Evolutionary conservation across 2,113 vertebrate species (phyloP).

Genomic region (Canis aureus): DNA sequence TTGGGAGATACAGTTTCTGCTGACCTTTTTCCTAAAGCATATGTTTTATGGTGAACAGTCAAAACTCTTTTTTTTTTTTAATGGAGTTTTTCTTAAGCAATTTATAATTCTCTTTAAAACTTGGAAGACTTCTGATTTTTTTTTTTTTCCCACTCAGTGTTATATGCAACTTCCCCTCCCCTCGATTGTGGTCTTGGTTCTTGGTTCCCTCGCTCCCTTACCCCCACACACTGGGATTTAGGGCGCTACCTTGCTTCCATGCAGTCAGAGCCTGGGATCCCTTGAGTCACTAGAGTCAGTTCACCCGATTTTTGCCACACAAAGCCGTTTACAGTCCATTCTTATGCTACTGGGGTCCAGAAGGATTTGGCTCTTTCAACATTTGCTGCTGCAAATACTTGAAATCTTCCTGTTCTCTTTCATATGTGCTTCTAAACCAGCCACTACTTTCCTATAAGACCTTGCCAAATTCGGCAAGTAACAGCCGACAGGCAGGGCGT

Average conservation of each 20-base stretch:
- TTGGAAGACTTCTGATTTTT: not conserved
- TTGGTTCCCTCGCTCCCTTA: not conserved
- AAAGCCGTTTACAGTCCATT: not conserved
- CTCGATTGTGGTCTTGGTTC: not conserved
- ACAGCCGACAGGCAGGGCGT: fast-evolving
- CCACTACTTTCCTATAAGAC: not conserved
- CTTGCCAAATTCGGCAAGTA: not conserved
- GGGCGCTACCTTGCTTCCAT: not conserved
- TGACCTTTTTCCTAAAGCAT: not conserved
- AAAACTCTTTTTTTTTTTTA: not conserved
- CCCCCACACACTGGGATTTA: fast-evolving
- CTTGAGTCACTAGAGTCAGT: not conserved
- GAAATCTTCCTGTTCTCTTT: not conserved
- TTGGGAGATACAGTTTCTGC: not conserved
- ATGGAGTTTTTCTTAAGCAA: not conserved
- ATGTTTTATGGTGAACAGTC: not conserved
- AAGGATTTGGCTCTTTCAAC: not conserved
- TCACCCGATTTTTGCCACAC: not conserved
- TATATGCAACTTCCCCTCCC: not conserved
- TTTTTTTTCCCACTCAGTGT: not conserved
- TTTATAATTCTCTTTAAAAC: not conserved
- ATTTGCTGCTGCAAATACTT: not conserved
- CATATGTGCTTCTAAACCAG: not conserved
- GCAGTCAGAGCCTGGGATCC: not conserved
- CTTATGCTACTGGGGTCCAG: not conserved